Evolutionary conservation across 1,140 invertebrate genomes (phyloP), one percentile per base, ranked within the genome.

Genomic region (Drosophila orosa): DNA sequence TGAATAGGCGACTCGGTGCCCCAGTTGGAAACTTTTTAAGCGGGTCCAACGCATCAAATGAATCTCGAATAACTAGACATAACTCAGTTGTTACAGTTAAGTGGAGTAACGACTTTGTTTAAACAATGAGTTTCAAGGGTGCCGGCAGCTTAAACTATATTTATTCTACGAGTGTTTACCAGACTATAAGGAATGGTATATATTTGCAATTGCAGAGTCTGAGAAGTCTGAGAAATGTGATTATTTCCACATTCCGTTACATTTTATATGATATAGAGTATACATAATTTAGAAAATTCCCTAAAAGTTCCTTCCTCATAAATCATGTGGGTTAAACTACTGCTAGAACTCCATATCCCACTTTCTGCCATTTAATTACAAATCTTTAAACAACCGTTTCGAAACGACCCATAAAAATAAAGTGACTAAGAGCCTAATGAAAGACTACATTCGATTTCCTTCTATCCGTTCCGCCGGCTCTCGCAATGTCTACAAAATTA

Each of bases 401-500:
- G 44, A 68, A 68, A 35, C 42, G 54, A 55, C 31, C 35, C 60
- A 66, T 66, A 66, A 65, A 68, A 66, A 10, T 65, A 40, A 40
- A 44, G 65, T 66, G 65, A 52, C 45, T 42, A 52, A 50, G 33
- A 42, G 29, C 45, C 27, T 52, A 68, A 68, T 66, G 65, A 68
- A 68, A 66, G 65, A 66, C 65, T 42, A 66, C 44, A 66, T 42
- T 52, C 35, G 35, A 27, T 65, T 65, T 39, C 22, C 39, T 31
- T 9, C 37, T 27, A 35, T 29, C 17, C 48, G 19, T n/a, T 68
- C 48, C 31, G 25, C n/a, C 2, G 62, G 25, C 65, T 69, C 56
- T 69, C 65, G 50, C 67, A 71, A 71, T 44, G 19, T 71, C 25
- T 57, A 48, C 66, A 29, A 58, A 58, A 71, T 66, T 68, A 66